A percentile compares a stretch with the other conserved stretches of the same genome.
Evolutionary conservation across 2,797 vertebrate species (phyloP).

Genomic region (Taenioides sp.): DNA sequence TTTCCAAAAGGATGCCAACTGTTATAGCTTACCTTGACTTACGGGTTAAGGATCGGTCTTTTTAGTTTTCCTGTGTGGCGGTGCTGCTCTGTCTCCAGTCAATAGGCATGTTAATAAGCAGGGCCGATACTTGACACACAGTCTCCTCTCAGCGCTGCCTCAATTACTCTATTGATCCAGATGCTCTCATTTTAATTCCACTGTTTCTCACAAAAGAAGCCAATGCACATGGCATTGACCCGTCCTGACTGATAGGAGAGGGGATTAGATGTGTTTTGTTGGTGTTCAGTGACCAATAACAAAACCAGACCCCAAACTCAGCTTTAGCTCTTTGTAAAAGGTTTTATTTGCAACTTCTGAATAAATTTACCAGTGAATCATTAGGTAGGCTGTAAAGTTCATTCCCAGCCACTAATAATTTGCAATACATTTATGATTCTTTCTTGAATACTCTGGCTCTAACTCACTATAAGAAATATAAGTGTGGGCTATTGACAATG

Average conservation of each 20-base stretch:
- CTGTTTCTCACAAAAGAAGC: conserved; percentile 65
- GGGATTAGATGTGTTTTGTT: conserved; percentile 56
- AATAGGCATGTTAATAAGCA: conserved; percentile 78
- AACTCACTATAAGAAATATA: not conserved
- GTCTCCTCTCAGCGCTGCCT: conserved; percentile 58
- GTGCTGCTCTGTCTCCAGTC: conserved; percentile 68
- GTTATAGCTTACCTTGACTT: conserved; percentile 60
- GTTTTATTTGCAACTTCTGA: not conserved
- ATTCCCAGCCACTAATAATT: not conserved
- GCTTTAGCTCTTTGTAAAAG: not conserved
- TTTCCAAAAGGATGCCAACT: conserved; percentile 54
- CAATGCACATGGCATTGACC: conserved; percentile 59
- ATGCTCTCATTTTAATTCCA: conserved; percentile 71
- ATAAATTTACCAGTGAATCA: not conserved
- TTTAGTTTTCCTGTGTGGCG: conserved; percentile 51
- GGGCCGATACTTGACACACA: conserved; percentile 64
- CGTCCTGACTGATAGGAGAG: conserved; percentile 41
- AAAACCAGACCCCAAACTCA: conserved; percentile 2
- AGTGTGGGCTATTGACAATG: not conserved
- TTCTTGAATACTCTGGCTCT: not conserved
- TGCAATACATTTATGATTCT: not conserved
- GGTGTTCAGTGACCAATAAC: conserved; percentile 38
- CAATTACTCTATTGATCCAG: conserved; percentile 72
- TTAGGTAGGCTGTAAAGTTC: not conserved
- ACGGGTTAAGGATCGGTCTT: conserved; percentile 69